A percentile compares a stretch with the other conserved stretches of the same genome.
These are phyloP conservation scores for Miichthys miiuy DNA, from an alignment of 2,797 vertebrate species.

Conservation along the genomic window DNA sequence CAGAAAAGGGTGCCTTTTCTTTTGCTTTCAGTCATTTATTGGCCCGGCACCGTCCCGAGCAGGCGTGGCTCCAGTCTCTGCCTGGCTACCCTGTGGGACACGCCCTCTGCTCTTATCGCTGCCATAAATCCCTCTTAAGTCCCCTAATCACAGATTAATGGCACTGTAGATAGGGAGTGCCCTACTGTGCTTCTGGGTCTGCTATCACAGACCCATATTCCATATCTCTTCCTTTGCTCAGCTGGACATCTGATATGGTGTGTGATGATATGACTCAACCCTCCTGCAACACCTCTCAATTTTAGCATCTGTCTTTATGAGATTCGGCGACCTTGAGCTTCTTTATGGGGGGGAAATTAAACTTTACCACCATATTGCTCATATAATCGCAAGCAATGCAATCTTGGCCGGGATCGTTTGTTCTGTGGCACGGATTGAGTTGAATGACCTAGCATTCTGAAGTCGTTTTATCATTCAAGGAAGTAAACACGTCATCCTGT, in stretches of 20 bases:
- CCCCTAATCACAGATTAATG: constrained; percentile 87
- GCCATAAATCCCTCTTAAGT: constrained; percentile 84
- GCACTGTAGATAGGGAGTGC: constrained; percentile 77
- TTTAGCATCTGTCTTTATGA: constrained; percentile 59
- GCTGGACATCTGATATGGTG: constrained; percentile 64
- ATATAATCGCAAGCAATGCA: constrained; percentile 23
- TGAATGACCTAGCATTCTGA: constrained; percentile 31
- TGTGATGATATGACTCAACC: constrained; percentile 38
- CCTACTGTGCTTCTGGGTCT: no score
- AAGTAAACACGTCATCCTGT: constrained; percentile 55
- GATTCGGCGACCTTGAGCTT: constrained; percentile 55
- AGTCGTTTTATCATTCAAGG: constrained; percentile 58
- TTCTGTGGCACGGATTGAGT: constrained; percentile 11
- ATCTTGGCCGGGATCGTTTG: constrained; percentile 30
- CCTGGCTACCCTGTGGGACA: constrained; percentile 65
- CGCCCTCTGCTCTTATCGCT: constrained; percentile 82
- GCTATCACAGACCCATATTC: constrained; percentile 78
- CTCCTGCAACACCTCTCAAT: constrained; percentile 41
- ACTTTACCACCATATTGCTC: constrained; percentile 38
- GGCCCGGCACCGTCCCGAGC: constrained; percentile 30
- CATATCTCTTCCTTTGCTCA: constrained; percentile 67
- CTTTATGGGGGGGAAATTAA: constrained; percentile 51
- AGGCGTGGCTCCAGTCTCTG: constrained; percentile 65
- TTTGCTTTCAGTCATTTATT: constrained; percentile 55
- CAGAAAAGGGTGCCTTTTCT: constrained; percentile 70